Evolutionary conservation across 2,888 invertebrate genomes (phyloP), one percentile per base, ranked within the genome.

Genomic region (Sympetrum striolatum): DNA sequence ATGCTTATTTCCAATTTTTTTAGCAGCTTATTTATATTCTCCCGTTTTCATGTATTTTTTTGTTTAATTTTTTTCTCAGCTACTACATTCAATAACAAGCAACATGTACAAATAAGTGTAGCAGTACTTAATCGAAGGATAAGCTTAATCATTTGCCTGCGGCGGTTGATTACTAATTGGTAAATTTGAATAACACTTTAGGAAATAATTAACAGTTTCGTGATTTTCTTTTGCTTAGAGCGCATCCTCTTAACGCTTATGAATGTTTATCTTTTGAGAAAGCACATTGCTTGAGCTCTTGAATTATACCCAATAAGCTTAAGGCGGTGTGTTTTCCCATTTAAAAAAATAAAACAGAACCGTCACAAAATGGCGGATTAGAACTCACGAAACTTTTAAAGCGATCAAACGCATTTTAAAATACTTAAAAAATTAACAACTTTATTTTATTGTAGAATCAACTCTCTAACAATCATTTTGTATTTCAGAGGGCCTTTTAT

Each of bases 171-270:
- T 58, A 86, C 86, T 86, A 86, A 86, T 86, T 0, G 60, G 14
- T 22, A 25, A 10, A 35, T 60, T 37, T 35, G 18, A 10, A 60
- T 60, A 37, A 53, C n/a, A 44, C 86, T 25, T 35, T 86, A 15
- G 22, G 22, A 18, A 53, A 10, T 31, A 12, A 82, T 58, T 86
- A 64, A 64, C n/a, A n/a, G 3, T 64, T n/a, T 39, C 37, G 31
- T 86, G 60, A 8, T 39, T 82, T 60, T 22, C 18, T 35, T 35
- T 60, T 10, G 44, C 8, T 48, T 18, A 80, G 25, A 53, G 15
- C 35, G 82, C 58, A 35, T 25, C 44, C 8, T 64, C 15, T 58
- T 86, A 86, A 86, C 86, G 86, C 86, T 86, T 86, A n/a, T 86
- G 60, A 86, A 86, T 82, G 58, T 37, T 53, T 53, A 53, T 82